These are phyloP conservation scores for Batillaria attramentaria DNA, from an alignment of 1,140 invertebrate species.

Conservation along the genomic window DNA sequence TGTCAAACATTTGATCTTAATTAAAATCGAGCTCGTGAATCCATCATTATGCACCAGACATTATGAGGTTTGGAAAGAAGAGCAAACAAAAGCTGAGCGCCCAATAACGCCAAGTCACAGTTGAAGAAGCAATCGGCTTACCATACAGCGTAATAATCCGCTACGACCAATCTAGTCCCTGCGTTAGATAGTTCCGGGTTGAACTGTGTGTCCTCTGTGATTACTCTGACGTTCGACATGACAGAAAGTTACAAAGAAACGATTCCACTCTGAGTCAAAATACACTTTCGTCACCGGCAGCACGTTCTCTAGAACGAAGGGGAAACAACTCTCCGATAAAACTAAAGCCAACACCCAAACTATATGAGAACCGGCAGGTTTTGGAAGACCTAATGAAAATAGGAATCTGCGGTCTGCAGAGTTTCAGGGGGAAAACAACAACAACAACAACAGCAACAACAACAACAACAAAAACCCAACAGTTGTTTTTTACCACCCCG, in stretches of 20 bases:
- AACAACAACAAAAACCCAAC: too few relatives aligned
- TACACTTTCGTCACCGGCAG: constrained; percentile 1
- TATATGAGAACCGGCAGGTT: too few relatives aligned
- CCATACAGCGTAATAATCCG: constrained; percentile 83
- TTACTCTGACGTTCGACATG: constrained; percentile 43
- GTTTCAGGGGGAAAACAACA: too few relatives aligned
- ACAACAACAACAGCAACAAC: too few relatives aligned
- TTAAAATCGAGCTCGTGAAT: too few relatives aligned
- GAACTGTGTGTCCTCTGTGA: constrained; percentile 82
- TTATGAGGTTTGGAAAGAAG: too few relatives aligned
- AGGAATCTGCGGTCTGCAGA: too few relatives aligned
- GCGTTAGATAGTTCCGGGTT: constrained; percentile 85
- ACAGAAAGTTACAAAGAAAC: background rate
- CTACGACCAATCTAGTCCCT: constrained; percentile 90
- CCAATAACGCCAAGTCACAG: constrained; percentile 10
- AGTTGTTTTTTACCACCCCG: too few relatives aligned
- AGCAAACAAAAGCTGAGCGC: too few relatives aligned
- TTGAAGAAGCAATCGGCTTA: constrained; percentile 39
- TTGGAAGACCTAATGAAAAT: too few relatives aligned
- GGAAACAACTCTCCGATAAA: constrained; percentile 15
- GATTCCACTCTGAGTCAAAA: constrained; percentile 3
- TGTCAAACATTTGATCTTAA: too few relatives aligned
- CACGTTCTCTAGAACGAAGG: background rate
- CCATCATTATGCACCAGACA: too few relatives aligned
- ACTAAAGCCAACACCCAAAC: background rate